A percentile compares a stretch with the other conserved stretches of the same genome.
phyloP scores from a whole-genome alignment of 2,888 invertebrate genomes.

The Mesodorylaimus sp. region DNA sequence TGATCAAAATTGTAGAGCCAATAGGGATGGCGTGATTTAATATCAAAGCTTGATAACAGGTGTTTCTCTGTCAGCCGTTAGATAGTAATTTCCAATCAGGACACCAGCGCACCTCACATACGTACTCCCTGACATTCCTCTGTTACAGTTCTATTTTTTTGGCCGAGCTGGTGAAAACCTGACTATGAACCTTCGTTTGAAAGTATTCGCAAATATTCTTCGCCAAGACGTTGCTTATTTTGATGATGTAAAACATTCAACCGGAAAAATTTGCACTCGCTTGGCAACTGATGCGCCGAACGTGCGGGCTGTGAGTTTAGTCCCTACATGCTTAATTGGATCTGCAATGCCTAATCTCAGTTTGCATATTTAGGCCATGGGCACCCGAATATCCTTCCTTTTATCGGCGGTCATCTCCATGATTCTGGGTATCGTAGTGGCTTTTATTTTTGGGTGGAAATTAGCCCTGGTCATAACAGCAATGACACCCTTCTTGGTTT shows the following conservation, averaged over 20 bases:
- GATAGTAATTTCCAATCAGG: background rate
- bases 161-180: conserved; percentile 30
- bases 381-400: conserved; percentile 31
- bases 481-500: conserved; percentile 34
- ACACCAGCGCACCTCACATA: background rate
- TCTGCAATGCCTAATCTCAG: background rate
- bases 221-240: conserved; percentile 35
- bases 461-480: conserved; percentile 33
- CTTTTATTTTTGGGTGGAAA: conserved; percentile 36
- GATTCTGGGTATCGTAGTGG: conserved; percentile 31
- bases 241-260: conserved; percentile 31
- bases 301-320: conserved; percentile 30
- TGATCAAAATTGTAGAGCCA: too few species aligned
- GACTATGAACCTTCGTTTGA: conserved; percentile 31
- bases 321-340: background rate
- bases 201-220: conserved; percentile 33
- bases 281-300: conserved; percentile 36
- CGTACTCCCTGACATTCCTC: background rate
- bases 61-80: background rate
- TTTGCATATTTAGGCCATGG: conserved; percentile 31
- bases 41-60: too few species aligned
- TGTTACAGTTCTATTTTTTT: conserved; percentile 24
- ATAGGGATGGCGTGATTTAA: too few species aligned
- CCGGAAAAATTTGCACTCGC: conserved; percentile 32
- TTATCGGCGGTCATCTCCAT: conserved; percentile 31